Evolutionary conservation across 2,888 invertebrate species (phyloP).

Genomic region (Protula sp.): DNA sequence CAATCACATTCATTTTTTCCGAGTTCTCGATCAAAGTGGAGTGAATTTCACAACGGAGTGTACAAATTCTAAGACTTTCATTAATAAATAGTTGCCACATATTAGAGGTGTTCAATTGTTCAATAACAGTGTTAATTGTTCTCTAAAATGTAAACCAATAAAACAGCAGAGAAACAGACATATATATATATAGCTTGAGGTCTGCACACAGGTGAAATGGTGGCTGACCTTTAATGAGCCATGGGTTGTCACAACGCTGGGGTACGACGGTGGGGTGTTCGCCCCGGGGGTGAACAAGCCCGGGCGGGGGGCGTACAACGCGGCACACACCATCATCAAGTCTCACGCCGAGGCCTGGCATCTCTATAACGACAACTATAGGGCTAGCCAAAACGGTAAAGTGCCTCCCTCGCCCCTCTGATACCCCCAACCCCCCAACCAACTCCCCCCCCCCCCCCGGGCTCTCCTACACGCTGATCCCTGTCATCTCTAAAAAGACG

Average conservation of each 20-base stretch:
- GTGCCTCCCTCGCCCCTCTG: too few species aligned
- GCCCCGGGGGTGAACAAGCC: slow-evolving; percentile 19
- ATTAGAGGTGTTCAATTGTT: too few species aligned
- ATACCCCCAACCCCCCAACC: too few species aligned
- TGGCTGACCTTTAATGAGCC: slow-evolving; percentile 78
- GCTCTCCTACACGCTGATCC: not conserved
- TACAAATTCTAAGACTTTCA: too few species aligned
- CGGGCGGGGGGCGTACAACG: slow-evolving; percentile 58
- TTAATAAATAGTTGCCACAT: too few species aligned
- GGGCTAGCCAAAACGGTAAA: slow-evolving; percentile 33
- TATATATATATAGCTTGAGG: too few species aligned
- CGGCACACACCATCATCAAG: slow-evolving; percentile 61
- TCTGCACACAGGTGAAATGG: slow-evolving; percentile 49
- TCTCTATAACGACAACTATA: slow-evolving; percentile 38
- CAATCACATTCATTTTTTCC: too few species aligned
- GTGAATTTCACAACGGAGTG: too few species aligned
- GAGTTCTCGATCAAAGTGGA: too few species aligned
- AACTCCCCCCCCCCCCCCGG: slow-evolving; percentile 37
- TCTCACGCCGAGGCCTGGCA: slow-evolving; percentile 64
- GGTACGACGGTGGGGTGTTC: slow-evolving; percentile 17
- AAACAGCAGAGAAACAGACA: too few species aligned
- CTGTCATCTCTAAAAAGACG: not conserved
- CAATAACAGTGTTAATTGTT: too few species aligned
- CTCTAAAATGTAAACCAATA: too few species aligned
- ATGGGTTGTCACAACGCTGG: slow-evolving; percentile 29